phyloP scores from a whole-genome alignment of 2,888 invertebrate genomes.

The Miltochrista miniata region DNA sequence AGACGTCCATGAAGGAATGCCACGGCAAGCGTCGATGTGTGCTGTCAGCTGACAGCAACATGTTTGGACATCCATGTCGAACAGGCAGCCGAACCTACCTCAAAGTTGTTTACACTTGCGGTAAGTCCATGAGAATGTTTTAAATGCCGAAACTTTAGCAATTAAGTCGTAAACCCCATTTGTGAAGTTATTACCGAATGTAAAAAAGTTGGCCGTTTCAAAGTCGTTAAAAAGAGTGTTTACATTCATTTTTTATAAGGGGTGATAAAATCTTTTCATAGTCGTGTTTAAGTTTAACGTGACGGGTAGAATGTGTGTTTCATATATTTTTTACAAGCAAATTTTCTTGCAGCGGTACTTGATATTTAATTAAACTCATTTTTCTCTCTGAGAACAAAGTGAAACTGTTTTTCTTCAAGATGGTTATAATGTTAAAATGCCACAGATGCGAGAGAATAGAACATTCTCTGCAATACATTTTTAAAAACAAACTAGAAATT shows the following conservation, averaged over 20 bases:
- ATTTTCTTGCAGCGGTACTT: background rate
- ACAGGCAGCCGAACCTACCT: conserved; percentile 91
- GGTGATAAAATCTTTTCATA: background rate
- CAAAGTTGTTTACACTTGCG: conserved; percentile 94
- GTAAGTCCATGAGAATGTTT: conserved; percentile 81
- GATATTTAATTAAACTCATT: background rate
- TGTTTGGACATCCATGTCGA: conserved; percentile 92
- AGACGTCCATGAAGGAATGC: conserved; percentile 94
- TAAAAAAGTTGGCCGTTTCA: conserved; percentile 16
- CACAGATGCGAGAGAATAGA: no score
- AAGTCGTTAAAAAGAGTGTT: conserved; percentile 11
- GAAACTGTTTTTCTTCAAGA: no score
- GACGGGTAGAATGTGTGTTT: background rate
- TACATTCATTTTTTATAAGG: conserved; percentile 2
- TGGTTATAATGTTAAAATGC: no score
- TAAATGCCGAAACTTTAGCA: conserved; percentile 18
- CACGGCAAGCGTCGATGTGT: conserved; percentile 92
- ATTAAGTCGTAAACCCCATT: conserved; percentile 28
- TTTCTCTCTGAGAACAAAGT: no score
- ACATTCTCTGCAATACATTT: no score
- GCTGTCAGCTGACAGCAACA: conserved; percentile 90
- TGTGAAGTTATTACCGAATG: conserved; percentile 14
- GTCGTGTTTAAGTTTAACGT: background rate
- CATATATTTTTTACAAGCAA: background rate
- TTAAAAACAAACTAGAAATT: no score